Evolutionary conservation across 2,797 vertebrate genomes (phyloP).

Genomic region (Cuniculus paca): DNA sequence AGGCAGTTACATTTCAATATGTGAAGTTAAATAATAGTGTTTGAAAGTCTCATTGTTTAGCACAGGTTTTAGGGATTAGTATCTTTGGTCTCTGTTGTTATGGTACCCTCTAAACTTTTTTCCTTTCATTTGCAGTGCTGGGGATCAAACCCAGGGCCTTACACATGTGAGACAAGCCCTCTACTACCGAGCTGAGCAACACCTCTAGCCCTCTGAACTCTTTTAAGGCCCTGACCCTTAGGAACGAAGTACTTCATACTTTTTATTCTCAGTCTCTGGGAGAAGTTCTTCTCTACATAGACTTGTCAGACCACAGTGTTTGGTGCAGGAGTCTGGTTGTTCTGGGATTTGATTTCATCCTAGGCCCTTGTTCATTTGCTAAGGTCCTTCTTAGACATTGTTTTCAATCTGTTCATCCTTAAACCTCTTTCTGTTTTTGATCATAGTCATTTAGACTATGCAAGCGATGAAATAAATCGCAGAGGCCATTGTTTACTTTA

Average conservation of each 20-base stretch:
- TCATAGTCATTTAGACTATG: neutral
- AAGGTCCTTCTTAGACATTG: neutral
- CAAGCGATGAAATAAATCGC: constrained; percentile 48
- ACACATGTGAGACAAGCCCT: neutral
- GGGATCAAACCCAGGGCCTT: neutral
- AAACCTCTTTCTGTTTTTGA: constrained; percentile 32
- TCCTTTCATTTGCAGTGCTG: neutral
- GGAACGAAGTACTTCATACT: neutral
- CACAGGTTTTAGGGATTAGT: neutral
- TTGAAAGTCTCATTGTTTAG: neutral
- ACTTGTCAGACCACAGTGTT: neutral
- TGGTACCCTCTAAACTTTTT: neutral
- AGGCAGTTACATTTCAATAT: neutral
- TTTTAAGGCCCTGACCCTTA: neutral
- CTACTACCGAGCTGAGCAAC: neutral
- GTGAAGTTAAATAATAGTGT: constrained; percentile 7
- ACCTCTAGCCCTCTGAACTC: neutral
- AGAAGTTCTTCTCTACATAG: constrained; percentile 36
- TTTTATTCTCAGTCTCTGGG: neutral
- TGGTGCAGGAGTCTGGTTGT: neutral
- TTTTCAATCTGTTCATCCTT: constrained; percentile 19
- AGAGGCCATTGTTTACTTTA: neutral
- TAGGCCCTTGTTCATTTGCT: neutral
- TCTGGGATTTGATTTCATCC: neutral
- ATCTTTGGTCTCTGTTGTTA: neutral